Evolutionary conservation across 2,113 vertebrate species (phyloP).

Genomic region (Parus major): DNA sequence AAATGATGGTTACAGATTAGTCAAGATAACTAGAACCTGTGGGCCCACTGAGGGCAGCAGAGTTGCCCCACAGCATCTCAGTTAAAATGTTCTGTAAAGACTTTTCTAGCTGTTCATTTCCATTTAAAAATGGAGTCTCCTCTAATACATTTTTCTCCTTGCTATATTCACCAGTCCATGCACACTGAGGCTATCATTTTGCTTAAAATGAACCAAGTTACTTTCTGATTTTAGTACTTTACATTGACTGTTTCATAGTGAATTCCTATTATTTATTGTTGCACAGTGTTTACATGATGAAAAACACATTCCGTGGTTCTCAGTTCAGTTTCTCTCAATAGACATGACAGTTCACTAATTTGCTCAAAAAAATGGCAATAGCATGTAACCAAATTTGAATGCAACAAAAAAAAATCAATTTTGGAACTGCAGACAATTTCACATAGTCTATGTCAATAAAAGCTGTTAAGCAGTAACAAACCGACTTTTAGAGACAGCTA

Average conservation of each 20-base stretch:
- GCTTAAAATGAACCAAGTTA: not conserved
- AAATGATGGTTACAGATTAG: not conserved
- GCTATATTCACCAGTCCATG: not conserved
- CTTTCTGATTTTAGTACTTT: not conserved
- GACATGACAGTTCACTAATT: not conserved
- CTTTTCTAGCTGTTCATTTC: not conserved
- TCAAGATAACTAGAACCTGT: not conserved
- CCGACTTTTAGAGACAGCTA: not conserved
- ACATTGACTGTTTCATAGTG: not conserved
- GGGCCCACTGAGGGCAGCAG: not conserved
- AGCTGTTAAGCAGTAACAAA: conserved; percentile 7
- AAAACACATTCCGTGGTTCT: not conserved
- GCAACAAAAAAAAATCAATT: not conserved
- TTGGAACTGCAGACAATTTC: not conserved
- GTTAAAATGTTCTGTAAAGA: not conserved
- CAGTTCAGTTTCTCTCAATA: not conserved
- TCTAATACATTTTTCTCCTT: not conserved
- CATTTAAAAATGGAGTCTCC: not conserved
- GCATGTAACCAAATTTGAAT: not conserved
- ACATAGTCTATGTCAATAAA: not conserved
- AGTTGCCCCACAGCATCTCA: not conserved
- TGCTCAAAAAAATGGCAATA: not conserved
- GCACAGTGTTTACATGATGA: not conserved
- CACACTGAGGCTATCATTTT: not conserved
- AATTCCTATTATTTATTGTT: not conserved